These are phyloP conservation scores for Lemur catta DNA, from an alignment of 2,797 vertebrate genomes.

Conservation along the genomic window DNA sequence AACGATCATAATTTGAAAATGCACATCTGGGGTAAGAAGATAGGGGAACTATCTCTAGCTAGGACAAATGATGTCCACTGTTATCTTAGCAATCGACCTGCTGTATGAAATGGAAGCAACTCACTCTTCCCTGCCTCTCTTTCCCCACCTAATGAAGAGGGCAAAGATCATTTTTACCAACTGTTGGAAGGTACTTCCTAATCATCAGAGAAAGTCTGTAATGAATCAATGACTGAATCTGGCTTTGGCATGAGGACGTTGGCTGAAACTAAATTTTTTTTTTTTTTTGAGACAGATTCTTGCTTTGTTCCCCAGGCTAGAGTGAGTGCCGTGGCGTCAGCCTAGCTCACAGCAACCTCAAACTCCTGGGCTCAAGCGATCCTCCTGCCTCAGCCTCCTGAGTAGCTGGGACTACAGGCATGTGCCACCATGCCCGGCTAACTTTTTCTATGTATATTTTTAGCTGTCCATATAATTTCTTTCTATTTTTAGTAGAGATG, in stretches of 20 bases:
- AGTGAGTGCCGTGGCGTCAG: too few species aligned
- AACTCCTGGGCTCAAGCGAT: too few species aligned
- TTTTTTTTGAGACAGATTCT: too few species aligned
- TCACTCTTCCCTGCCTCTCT: neutral
- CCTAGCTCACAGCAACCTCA: too few species aligned
- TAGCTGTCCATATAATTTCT: too few species aligned
- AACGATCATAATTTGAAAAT: neutral
- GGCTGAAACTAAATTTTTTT: neutral
- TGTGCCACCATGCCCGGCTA: too few species aligned
- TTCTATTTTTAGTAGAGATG: too few species aligned
- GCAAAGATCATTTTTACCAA: neutral
- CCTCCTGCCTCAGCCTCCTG: too few species aligned
- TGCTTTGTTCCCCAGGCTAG: too few species aligned
- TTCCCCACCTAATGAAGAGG: neutral
- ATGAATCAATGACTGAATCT: neutral
- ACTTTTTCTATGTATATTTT: too few species aligned
- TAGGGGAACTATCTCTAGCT: neutral
- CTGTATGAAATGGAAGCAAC: neutral
- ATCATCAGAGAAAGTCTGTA: neutral
- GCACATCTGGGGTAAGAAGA: neutral
- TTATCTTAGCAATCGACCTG: neutral
- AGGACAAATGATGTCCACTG: neutral
- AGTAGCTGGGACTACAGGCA: too few species aligned
- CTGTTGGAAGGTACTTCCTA: neutral
- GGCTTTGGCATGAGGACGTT: neutral